Conservation (phyloP, 2,113 vertebrate genomes). For the Chrysemys picta region DNA sequence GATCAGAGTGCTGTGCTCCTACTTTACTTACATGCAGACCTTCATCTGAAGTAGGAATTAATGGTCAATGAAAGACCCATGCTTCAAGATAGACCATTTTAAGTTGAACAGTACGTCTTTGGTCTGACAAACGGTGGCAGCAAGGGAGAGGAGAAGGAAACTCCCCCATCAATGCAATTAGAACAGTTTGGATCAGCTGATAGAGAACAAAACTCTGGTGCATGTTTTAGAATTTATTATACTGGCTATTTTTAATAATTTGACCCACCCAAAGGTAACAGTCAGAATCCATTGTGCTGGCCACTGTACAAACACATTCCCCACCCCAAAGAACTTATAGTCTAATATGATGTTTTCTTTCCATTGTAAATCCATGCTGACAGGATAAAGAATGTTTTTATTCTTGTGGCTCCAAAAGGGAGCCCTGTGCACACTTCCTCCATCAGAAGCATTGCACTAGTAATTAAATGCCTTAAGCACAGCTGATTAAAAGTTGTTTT, state of each 20-base stretch:
- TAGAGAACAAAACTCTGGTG: background rate
- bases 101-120: background rate
- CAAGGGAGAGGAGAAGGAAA: background rate
- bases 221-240: background rate
- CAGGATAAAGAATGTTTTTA: rapidly evolving
- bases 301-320: background rate
- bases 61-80: background rate
- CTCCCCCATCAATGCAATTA: background rate
- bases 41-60: slow-evolving; percentile 3
- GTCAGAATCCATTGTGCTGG: background rate
- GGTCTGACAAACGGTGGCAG: background rate
- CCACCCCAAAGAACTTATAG: background rate
- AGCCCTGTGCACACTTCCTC: rapidly evolving
- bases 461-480: rapidly evolving
- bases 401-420: rapidly evolving
- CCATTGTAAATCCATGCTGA: background rate
- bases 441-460: rapidly evolving
- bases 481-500: background rate
- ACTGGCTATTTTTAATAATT: rapidly evolving
- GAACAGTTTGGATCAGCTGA: background rate
- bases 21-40: background rate
- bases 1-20: background rate
- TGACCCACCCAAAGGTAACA: background rate
- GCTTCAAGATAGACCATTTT: background rate
- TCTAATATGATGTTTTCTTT: background rate